phyloP scores from a whole-genome alignment of 1,140 invertebrate genomes.

The Helicoverpa armigera region DNA sequence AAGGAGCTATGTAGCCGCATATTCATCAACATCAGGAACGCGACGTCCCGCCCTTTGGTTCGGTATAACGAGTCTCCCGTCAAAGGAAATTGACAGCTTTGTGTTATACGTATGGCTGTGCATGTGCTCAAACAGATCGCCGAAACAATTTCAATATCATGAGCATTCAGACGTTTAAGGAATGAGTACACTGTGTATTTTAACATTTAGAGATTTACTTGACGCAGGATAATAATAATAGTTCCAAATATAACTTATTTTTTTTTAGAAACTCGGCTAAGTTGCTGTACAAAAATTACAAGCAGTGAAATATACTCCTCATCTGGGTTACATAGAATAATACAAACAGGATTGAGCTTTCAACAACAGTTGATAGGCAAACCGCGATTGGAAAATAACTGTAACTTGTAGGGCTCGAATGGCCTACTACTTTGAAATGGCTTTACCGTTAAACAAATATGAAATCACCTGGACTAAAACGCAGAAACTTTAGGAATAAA shows the following conservation, averaged over 20 bases:
- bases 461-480: background rate
- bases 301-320: background rate
- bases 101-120: constrained; percentile 1
- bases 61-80: constrained; percentile 25
- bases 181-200: background rate
- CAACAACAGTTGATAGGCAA: too few relatives aligned
- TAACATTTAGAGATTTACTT: background rate
- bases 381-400: too few relatives aligned
- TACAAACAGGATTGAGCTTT: too few relatives aligned
- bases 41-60: constrained; percentile 16
- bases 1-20: constrained; percentile 37
- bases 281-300: background rate
- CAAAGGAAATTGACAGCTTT: constrained; percentile 41
- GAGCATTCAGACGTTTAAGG: background rate
- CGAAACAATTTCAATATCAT: constrained; percentile 14
- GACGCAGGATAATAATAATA: background rate
- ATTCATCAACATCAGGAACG: constrained; percentile 36
- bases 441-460: background rate
- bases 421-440: background rate
- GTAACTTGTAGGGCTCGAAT: too few relatives aligned
- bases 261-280: background rate
- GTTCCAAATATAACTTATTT: background rate
- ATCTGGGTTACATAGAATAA: background rate
- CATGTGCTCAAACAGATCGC: background rate
- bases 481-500: background rate